These are phyloP conservation scores for Brenthis ino DNA, from an alignment of 2,888 invertebrate genomes.

Conservation along the genomic window DNA sequence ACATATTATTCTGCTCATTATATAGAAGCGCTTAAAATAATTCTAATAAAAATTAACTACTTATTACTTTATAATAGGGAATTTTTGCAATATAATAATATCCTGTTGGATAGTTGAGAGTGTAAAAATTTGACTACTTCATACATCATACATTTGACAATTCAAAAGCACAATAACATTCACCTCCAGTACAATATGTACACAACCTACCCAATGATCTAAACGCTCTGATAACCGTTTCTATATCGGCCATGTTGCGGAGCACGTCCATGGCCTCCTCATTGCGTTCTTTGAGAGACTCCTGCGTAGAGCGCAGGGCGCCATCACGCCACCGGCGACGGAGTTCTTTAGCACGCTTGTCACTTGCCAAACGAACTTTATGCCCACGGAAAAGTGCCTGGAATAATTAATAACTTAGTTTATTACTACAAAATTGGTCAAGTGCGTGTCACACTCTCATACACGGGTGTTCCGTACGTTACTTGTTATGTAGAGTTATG, in stretches of 20 bases:
- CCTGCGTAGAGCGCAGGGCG: slow-evolving; percentile 61
- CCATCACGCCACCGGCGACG: slow-evolving; percentile 70
- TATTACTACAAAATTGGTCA: neutral
- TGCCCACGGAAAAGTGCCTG: slow-evolving; percentile 82
- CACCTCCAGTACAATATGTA: neutral
- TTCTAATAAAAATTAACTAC: too few relatives aligned
- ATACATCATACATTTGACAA: too few relatives aligned
- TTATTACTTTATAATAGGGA: too few relatives aligned
- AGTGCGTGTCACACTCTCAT: neutral
- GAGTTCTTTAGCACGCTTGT: slow-evolving; percentile 54
- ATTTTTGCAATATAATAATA: too few relatives aligned
- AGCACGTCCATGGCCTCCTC: slow-evolving; percentile 71
- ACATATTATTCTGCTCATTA: too few relatives aligned
- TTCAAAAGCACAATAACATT: too few relatives aligned
- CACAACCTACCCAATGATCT: slow-evolving; percentile 62
- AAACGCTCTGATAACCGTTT: slow-evolving; percentile 68
- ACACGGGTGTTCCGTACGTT: too few relatives aligned
- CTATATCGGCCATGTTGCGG: slow-evolving; percentile 60
- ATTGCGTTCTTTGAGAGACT: slow-evolving; percentile 65
- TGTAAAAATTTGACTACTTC: too few relatives aligned
- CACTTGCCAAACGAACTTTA: slow-evolving; percentile 53
- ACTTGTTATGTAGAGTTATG: too few relatives aligned
- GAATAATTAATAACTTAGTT: slow-evolving; percentile 27
- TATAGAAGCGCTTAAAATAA: too few relatives aligned
- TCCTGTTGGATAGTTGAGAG: too few relatives aligned